A percentile compares a stretch with the other conserved stretches of the same genome.
phyloP scores from a whole-genome alignment of 2,888 invertebrate species.

The Polydrusus tereticollis region DNA sequence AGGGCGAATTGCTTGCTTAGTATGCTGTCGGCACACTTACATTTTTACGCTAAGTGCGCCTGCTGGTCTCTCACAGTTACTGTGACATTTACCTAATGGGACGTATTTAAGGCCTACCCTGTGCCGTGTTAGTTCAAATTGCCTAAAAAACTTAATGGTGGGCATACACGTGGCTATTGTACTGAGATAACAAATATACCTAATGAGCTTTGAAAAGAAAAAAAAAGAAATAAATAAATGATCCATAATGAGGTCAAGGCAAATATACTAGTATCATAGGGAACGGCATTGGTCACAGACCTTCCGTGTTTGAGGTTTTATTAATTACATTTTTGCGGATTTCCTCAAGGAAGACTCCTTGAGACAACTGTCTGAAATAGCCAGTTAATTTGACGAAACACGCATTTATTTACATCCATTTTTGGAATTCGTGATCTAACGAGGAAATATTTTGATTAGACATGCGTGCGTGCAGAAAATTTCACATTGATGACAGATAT shows the following conservation, averaged over 20 bases:
- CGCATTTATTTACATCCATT: slow-evolving; percentile 27
- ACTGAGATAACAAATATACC: too few relatives aligned
- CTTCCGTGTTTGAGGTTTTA: neutral
- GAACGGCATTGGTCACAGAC: neutral
- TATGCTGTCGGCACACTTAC: too few relatives aligned
- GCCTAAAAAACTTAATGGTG: too few relatives aligned
- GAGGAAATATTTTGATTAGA: slow-evolving; percentile 30
- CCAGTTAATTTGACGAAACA: slow-evolving; percentile 27
- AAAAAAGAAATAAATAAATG: neutral
- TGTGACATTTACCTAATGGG: too few relatives aligned
- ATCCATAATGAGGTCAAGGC: neutral
- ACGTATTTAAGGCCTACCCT: too few relatives aligned
- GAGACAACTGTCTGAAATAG: slow-evolving; percentile 14
- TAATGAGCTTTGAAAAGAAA: too few relatives aligned
- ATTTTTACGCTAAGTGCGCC: too few relatives aligned
- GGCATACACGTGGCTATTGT: too few relatives aligned
- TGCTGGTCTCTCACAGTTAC: too few relatives aligned
- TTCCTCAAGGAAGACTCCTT: neutral
- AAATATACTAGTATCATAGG: too few relatives aligned
- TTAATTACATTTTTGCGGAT: neutral
- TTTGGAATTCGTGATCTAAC: neutral
- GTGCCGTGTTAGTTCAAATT: too few relatives aligned
- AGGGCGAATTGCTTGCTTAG: too few relatives aligned
- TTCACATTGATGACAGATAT: slow-evolving; percentile 30
- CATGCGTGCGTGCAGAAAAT: slow-evolving; percentile 25